A percentile compares a stretch with the other conserved stretches of the same genome.
These are phyloP conservation scores for Hyposoter didymator DNA, from an alignment of 2,888 invertebrate genomes.

Conservation along the genomic window DNA sequence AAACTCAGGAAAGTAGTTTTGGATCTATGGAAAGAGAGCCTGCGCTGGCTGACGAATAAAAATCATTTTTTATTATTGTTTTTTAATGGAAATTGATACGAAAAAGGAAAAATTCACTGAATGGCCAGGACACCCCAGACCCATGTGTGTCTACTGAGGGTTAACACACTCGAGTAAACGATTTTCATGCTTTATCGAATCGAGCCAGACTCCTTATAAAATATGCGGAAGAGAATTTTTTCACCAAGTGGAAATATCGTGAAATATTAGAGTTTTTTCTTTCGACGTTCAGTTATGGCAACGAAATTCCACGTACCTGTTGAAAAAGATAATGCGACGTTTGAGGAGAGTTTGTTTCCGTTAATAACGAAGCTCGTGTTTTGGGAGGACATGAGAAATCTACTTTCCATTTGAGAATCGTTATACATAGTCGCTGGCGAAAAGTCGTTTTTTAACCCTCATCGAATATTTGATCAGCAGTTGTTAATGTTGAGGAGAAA, in stretches of 20 bases:
- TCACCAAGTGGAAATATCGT: background rate
- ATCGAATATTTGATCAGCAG: conserved; percentile 19
- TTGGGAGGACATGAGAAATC: conserved; percentile 21
- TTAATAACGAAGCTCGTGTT: conserved; percentile 29
- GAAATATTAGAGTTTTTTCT: background rate
- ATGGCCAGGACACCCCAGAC: too few species aligned
- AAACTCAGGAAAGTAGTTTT: too few species aligned
- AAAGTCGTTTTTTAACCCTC: conserved; percentile 8
- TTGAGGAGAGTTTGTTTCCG: conserved; percentile 32
- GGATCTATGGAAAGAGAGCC: too few species aligned
- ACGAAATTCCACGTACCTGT: conserved; percentile 5
- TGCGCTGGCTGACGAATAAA: too few species aligned
- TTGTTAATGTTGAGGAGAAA: conserved; percentile 17
- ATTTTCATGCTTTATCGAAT: background rate
- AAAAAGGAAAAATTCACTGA: too few species aligned
- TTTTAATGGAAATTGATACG: too few species aligned
- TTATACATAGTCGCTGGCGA: conserved; percentile 11
- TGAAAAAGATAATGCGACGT: conserved; percentile 24
- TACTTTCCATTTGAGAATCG: conserved; percentile 33
- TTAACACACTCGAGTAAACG: background rate
- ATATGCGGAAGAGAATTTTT: background rate
- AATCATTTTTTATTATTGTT: too few species aligned
- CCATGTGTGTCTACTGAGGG: too few species aligned
- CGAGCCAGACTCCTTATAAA: background rate
- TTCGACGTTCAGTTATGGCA: background rate